These are phyloP conservation scores for Peromyscus eremicus DNA, from an alignment of 2,797 vertebrate genomes.

Conservation along the genomic window DNA sequence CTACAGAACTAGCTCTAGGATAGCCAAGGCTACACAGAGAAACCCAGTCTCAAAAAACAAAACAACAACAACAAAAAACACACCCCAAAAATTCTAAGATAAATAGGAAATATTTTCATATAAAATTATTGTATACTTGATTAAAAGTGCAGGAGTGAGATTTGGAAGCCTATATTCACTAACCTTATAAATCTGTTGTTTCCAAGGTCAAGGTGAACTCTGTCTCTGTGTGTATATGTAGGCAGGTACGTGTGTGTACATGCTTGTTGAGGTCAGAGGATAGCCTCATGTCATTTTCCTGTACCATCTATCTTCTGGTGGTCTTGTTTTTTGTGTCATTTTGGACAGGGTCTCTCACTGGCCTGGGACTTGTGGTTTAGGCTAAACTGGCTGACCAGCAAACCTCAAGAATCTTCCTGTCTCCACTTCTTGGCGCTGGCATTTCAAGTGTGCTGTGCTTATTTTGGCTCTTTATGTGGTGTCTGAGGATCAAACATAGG, in stretches of 20 bases:
- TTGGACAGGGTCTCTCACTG: neutral
- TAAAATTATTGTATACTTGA: slow-evolving; percentile 8
- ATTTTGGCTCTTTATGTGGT: neutral
- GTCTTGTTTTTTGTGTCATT: neutral
- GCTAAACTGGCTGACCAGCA: neutral
- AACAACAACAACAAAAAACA: too few species aligned
- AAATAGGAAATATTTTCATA: slow-evolving; percentile 10
- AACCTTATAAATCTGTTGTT: slow-evolving; percentile 1
- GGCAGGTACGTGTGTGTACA: neutral
- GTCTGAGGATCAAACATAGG: neutral
- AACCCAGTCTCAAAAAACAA: too few species aligned
- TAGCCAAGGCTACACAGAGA: neutral
- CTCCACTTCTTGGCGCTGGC: neutral
- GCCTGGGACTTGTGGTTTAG: neutral
- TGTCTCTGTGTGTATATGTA: neutral
- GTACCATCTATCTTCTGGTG: neutral
- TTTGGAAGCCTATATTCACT: slow-evolving; percentile 8
- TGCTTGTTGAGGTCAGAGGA: neutral
- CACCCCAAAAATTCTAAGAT: neutral
- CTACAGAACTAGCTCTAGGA: neutral
- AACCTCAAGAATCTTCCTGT: neutral
- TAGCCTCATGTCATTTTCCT: neutral
- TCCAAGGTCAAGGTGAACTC: neutral
- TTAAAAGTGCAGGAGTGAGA: neutral
- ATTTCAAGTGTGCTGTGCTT: neutral